These are phyloP conservation scores for Anarsia innoxiella DNA, from an alignment of 2,888 invertebrate species.

Conservation along the genomic window DNA sequence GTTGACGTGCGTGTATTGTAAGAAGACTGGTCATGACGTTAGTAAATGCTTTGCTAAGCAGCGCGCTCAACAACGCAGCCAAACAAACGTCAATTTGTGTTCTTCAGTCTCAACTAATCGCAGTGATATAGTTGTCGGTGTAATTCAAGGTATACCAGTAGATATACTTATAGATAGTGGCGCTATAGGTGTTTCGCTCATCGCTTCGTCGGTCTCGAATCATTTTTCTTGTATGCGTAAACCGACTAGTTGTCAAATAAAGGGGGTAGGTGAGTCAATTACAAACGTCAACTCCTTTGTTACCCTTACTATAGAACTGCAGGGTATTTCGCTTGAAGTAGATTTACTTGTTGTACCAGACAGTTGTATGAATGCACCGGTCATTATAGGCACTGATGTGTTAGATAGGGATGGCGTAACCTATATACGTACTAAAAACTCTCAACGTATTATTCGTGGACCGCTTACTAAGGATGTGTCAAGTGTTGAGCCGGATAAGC, in stretches of 20 bases:
- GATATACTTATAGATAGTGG: slow-evolving; percentile 10
- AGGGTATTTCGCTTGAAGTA: slow-evolving; percentile 15
- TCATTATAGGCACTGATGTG: slow-evolving; percentile 17
- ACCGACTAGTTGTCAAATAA: slow-evolving; percentile 6
- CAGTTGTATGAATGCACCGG: slow-evolving; percentile 14
- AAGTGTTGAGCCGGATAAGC: background rate
- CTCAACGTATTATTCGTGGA: background rate
- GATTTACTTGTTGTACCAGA: slow-evolving; percentile 17
- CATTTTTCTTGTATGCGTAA: background rate
- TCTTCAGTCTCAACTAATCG: background rate
- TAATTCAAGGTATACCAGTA: slow-evolving; percentile 5
- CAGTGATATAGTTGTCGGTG: background rate
- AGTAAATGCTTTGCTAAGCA: background rate
- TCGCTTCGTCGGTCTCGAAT: slow-evolving; percentile 4
- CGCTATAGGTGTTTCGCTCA: slow-evolving; percentile 5
- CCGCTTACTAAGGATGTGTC: background rate
- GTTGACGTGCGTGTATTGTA: background rate
- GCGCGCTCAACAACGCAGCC: background rate
- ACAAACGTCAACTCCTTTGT: slow-evolving; percentile 11
- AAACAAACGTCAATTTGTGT: background rate
- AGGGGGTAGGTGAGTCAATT: slow-evolving; percentile 14
- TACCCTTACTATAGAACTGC: slow-evolving; percentile 15
- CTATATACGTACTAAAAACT: slow-evolving; percentile 1
- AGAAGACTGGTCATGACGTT: background rate
- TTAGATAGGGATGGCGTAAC: slow-evolving; percentile 3